Base-by-base conservation (phyloP, 1,140 invertebrate species). In the Drosophila repleta region DNA sequence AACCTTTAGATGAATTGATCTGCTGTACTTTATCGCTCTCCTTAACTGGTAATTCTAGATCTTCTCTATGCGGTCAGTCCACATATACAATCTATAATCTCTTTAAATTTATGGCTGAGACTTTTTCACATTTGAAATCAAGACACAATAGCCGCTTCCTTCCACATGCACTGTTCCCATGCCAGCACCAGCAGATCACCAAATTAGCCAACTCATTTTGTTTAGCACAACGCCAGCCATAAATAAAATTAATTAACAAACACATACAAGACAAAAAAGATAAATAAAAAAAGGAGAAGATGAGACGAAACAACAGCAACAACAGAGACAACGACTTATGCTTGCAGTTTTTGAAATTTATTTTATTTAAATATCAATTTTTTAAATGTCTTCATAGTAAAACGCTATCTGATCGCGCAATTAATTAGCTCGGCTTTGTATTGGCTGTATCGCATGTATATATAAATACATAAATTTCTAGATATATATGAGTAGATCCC, bases 321-420 rank as follows among this genome's bases (percentile, higher is more conserved):
- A 24, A 3, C 55, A 49, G 39, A 66, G 61, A 80, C 58, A 65
- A 65, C 65, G 68, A 60, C 39, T 53, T 57, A 61, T 51, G 66
- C 49, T 68, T 84, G 81, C 67, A 72, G 61, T 55, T 76, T 65
- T 72, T 48, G 20, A 67, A 68, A 87, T 87, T 69, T 79, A 74
- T 79, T 82, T 87, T 69, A 52, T 57, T 87, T 69, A 87, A 71
- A 74, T 80, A 82, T 80, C 45, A 74, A 65, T 77, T 74, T 79
- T 73, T 64, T 52, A 83, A 88, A 87, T 88, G 82, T 87, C 82
- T 87, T 85, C 62, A 85, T 83, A 82, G 78, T 75, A 74, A 64
- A 87, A 62, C 68, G 69, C 78, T 87, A 87, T 87, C 82, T 82
- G 82, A 87, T 87, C 78, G 63, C 76, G 76, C 82, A 88, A 87